These are phyloP conservation scores for Lutjanus argentimaculatus DNA, from an alignment of 2,797 vertebrate genomes.

Conservation along the genomic window DNA sequence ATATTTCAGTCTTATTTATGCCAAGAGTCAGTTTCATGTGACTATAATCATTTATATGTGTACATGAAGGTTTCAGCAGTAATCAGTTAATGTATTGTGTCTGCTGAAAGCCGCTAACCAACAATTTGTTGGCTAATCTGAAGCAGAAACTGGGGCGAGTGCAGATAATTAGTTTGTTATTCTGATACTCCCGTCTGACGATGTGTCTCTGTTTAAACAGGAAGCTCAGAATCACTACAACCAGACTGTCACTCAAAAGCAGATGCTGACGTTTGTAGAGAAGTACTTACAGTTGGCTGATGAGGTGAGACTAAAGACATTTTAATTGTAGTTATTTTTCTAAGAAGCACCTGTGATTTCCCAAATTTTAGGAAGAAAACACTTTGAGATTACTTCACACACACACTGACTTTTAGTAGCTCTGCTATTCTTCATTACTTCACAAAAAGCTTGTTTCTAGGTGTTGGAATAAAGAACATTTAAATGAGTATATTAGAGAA, in stretches of 20 bases:
- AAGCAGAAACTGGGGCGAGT: too few species aligned
- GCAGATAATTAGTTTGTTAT: background rate
- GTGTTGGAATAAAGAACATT: too few species aligned
- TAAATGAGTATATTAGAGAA: background rate
- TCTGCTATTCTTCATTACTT: background rate
- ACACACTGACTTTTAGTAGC: background rate
- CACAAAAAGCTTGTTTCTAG: background rate
- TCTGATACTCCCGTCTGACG: background rate
- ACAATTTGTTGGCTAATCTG: background rate
- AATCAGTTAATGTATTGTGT: background rate
- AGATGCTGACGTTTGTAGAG: slow-evolving; percentile 87
- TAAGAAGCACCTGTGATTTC: background rate
- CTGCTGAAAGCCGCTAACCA: background rate
- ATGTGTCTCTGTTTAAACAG: slow-evolving; percentile 73
- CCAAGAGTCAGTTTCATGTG: background rate
- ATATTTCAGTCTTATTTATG: background rate
- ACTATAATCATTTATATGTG: too few species aligned
- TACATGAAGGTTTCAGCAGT: background rate
- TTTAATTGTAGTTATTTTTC: background rate
- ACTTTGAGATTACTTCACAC: background rate
- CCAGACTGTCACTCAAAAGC: slow-evolving; percentile 85
- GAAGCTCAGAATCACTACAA: slow-evolving; percentile 90
- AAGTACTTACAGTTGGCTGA: slow-evolving; percentile 84
- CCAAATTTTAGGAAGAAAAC: background rate
- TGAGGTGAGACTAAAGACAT: slow-evolving; percentile 84